A percentile compares a stretch with the other conserved stretches of the same genome.
Evolutionary conservation across 2,113 vertebrate species (phyloP).

Genomic region (Dasyurus viverrinus): DNA sequence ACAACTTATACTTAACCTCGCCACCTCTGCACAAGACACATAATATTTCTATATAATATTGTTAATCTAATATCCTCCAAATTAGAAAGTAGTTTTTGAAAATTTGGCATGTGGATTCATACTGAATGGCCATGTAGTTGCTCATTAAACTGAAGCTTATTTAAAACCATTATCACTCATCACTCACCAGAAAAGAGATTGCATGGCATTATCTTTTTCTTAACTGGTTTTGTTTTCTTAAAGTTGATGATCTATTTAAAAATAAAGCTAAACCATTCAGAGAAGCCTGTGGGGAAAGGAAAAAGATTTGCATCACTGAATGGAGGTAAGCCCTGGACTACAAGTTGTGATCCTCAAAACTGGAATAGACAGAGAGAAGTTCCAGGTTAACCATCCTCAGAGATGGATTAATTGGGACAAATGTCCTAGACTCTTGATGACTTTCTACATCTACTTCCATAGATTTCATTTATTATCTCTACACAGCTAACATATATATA

Average conservation of each 20-base stretch:
- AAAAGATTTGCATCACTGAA: neutral
- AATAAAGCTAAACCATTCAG: neutral
- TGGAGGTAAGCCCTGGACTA: neutral
- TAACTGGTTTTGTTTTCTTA: neutral
- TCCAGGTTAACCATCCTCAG: neutral
- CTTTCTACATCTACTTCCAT: neutral
- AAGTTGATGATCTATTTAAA: neutral
- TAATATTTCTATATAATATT: neutral
- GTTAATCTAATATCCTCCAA: neutral
- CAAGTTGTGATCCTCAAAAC: too few relatives aligned
- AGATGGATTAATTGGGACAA: neutral
- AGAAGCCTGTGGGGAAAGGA: neutral
- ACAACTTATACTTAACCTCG: neutral
- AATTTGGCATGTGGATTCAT: neutral
- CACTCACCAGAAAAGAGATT: neutral
- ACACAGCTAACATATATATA: too few relatives aligned
- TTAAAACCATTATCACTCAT: rapidly evolving
- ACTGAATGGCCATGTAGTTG: neutral
- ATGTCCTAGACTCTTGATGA: neutral
- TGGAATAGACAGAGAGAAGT: neutral
- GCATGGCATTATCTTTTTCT: neutral
- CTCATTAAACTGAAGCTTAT: neutral
- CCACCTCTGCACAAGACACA: neutral
- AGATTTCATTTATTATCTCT: neutral
- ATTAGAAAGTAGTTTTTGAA: neutral